These are phyloP conservation scores for Sternotherus odoratus DNA, from an alignment of 2,797 vertebrate genomes.

Conservation along the genomic window DNA sequence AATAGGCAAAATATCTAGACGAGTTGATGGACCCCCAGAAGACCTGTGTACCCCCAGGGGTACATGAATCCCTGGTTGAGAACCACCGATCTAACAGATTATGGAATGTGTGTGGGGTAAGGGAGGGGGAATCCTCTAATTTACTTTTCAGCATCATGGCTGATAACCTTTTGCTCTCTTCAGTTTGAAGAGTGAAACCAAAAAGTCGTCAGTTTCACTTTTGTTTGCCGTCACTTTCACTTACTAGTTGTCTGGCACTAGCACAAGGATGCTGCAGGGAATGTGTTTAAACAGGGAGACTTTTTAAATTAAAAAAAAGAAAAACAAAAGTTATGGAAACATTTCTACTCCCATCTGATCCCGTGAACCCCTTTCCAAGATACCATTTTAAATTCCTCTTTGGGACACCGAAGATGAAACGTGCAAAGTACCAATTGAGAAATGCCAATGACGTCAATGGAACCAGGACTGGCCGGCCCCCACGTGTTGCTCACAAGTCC, in stretches of 20 bases:
- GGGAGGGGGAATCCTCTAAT: neutral
- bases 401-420: neutral
- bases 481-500: neutral
- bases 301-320: neutral
- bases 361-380: neutral
- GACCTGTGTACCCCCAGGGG: too few species aligned
- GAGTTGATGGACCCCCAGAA: too few species aligned
- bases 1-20: too few species aligned
- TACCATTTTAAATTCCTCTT: neutral
- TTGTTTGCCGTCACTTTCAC: neutral
- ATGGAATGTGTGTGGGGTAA: too few species aligned
- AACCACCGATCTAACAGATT: neutral
- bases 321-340: neutral
- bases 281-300: neutral
- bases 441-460: neutral
- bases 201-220: neutral
- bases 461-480: neutral
- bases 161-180: neutral
- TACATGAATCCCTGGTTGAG: too few species aligned
- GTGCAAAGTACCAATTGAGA: neutral
- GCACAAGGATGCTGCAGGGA: neutral
- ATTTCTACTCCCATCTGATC: neutral
- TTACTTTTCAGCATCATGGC: neutral
- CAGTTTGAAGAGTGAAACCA: neutral
- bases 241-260: neutral